Base-by-base conservation (phyloP, 2,797 vertebrate genomes). In the Microctenopoma steveboyesi region DNA sequence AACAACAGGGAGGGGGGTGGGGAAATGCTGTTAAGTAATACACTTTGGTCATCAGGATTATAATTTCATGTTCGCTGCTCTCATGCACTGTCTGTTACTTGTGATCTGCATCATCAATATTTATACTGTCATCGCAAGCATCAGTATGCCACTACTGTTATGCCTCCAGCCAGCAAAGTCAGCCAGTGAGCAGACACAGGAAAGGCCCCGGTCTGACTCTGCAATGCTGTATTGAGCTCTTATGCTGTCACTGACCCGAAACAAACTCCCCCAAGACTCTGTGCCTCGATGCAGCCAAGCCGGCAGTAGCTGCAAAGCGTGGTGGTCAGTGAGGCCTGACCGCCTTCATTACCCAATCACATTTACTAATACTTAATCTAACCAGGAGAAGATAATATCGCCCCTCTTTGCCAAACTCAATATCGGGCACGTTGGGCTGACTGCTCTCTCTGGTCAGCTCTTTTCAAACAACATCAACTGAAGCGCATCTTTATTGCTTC, bases 181-280 rank as follows among this genome's bases (percentile, higher is more conserved):
- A 81, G 65, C 66, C 83, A 81, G 62, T 3, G 74, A 84, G 82
- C 88, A 87, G 78, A 86, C 83, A 74, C 76, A 83, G 84, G 63
- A 79, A 76, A 89, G 77, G 79, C 82, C 87, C 69, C 75, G 49
- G 85, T 60, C 78, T 74, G 72, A 82, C 77, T 86, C 87, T 87
- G 86, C 84, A 85, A 43, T 86, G 87, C 86, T 87, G 82, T 82
- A 76, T 66, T 54, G 77, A 78, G 83, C 85, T 88, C 85, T 87
- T 87, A 85, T 78, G 82, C 81, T 52, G 71, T 50, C 86, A 69
- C 80, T 93, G 93, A 93, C 90, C 90, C 83, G 83, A 86, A 84
- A 87, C 86, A 85, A 87, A 86, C 80, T 78, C 88, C 86, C 88
- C 22, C 66, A 77, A 88, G 90, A 88, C 83, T 81, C 70, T 5